phyloP scores from a whole-genome alignment of 30 jellyfish, hydroid and myxozoan genomes.

The Haliclystus octoradiatus region DNA sequence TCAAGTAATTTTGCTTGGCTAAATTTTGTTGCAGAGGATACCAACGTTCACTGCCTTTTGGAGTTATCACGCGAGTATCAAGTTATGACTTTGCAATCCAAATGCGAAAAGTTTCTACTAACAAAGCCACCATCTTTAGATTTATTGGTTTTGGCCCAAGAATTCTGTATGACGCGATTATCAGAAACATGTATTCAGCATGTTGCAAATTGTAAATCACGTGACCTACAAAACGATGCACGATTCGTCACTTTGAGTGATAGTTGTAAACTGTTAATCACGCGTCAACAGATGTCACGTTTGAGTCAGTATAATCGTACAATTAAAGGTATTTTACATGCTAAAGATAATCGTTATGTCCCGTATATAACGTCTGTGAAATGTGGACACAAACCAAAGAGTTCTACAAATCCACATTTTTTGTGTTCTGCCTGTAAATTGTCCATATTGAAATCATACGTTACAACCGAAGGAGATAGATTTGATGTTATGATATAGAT shows the following conservation, averaged over 20 bases:
- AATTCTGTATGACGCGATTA: conserved; percentile 27
- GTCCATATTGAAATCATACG: conserved; percentile 33
- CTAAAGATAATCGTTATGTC: conserved; percentile 65
- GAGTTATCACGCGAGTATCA: conserved; percentile 75
- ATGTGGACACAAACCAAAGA: conserved; percentile 77
- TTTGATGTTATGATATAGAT: too few relatives aligned
- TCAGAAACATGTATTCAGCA: conserved; percentile 48
- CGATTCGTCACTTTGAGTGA: conserved; percentile 49
- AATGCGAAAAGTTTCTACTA: conserved; percentile 51
- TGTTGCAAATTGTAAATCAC: conserved; percentile 40
- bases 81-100: conserved; percentile 34
- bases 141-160: conserved; percentile 70
- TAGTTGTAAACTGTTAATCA: conserved; percentile 29
- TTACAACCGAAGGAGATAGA: too few relatives aligned
- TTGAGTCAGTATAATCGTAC: conserved; percentile 56
- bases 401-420: conserved; percentile 69
- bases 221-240: conserved; percentile 58
- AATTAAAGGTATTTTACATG: conserved; percentile 51
- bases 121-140: conserved; percentile 57
- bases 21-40: conserved; percentile 26
- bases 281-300: conserved; percentile 53
- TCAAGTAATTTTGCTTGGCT: not conserved
- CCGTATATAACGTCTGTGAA: conserved; percentile 58
- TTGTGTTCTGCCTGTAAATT: conserved; percentile 56
- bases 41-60: conserved; percentile 52